Conservation (phyloP, 2,113 vertebrate species). For the Brachirus orientalis region DNA sequence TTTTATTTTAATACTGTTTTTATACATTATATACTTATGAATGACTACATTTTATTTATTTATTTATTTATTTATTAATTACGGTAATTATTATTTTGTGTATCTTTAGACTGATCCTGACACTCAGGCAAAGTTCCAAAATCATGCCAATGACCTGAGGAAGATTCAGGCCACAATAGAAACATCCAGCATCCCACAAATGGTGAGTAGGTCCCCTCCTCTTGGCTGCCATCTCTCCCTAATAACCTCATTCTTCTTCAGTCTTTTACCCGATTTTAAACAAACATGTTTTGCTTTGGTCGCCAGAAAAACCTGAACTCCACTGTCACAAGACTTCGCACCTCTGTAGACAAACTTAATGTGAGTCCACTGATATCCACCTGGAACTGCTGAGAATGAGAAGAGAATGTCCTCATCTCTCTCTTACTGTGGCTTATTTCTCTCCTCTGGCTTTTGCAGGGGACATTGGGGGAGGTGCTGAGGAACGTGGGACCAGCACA, state of each 20-base stretch:
- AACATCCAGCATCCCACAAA: constrained; percentile 53
- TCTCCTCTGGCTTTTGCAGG: constrained; percentile 66
- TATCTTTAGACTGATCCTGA: accelerated
- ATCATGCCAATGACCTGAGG: constrained; percentile 48
- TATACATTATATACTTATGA: too few relatives aligned
- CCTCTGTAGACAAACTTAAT: constrained; percentile 32
- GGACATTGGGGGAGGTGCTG: constrained; percentile 57
- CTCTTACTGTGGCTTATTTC: background rate
- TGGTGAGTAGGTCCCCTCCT: constrained; percentile 68
- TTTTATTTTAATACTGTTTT: too few relatives aligned
- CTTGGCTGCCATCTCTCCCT: background rate
- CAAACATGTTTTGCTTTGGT: constrained; percentile 14
- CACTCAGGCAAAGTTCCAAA: constrained; percentile 13
- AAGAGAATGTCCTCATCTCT: background rate
- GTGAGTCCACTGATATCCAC: constrained; percentile 66
- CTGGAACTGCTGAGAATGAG: background rate
- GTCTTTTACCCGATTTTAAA: constrained; percentile 1
- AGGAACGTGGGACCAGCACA: constrained; percentile 59
- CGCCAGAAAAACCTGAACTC: constrained; percentile 76
- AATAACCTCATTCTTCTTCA: background rate
- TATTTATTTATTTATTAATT: too few relatives aligned
- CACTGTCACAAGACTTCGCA: constrained; percentile 55
- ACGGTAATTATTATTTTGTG: background rate
- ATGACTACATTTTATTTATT: too few relatives aligned
- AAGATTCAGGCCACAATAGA: constrained; percentile 74